Evolutionary conservation across 2,888 invertebrate species (phyloP), one percentile per base, ranked within the genome.

Genomic region (Drosophila pegasa): DNA sequence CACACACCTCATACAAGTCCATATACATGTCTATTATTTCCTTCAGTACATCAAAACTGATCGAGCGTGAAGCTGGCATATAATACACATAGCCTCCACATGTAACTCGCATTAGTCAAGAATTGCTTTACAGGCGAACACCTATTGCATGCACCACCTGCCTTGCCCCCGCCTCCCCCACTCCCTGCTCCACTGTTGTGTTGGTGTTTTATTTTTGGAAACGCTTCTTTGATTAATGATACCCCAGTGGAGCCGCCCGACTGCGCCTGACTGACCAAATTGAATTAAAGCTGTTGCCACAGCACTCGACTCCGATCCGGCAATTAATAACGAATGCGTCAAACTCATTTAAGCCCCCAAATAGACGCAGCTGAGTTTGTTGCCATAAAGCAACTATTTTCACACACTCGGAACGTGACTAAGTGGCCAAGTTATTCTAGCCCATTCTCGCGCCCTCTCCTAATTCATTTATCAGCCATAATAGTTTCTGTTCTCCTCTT

Each of bases 241-340:
- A 33, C 48, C 59, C 61, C 43, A 58, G 54, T 60, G 55, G 63
- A 68, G 72, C 37, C 47, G 60, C 54, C 38, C 50, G 75, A 45
- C 16, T 43, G 74, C 69, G 76, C 78, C 74, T 69, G 72, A 71
- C 69, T 80, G 87, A 66, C 72, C 78, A 84, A 87, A 87, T 87
- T 71, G 72, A 72, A 80, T 84, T 75, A 64, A 64, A 72, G 63
- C 64, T 77, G 66, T 71, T 66, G 60, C 70, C 67, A 70, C 69
- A 74, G 57, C 79, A 31, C 20, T 45, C 25, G 9, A 62, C 70
- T 78, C 56, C 63, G 47, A 57, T 45, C 47, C 45, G 67, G 71
- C 81, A 84, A 83, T 83, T 85, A 83, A 83, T 83, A 84, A 83
- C 57, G 52, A 59, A 75, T 66, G 73, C 80, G 86, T 82, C 83